A percentile compares a stretch with the other conserved stretches of the same genome.
These are phyloP conservation scores for Prenolepis imparis DNA, from an alignment of 2,888 invertebrate species.

Conservation along the genomic window DNA sequence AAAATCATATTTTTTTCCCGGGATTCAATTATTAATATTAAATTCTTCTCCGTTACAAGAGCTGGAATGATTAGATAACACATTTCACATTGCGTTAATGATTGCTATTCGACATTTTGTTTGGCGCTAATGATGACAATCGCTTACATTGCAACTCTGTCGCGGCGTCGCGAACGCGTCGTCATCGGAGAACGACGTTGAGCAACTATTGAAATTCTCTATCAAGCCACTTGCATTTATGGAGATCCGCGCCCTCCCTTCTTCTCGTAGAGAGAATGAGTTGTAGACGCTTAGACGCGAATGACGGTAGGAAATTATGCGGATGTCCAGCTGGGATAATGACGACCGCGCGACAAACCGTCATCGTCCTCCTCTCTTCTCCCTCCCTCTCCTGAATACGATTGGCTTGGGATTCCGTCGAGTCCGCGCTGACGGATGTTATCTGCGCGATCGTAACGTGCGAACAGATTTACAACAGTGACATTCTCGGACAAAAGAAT, in stretches of 20 bases:
- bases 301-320: slow-evolving; percentile 79
- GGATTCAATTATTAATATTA: not conserved
- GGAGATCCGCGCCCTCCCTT: slow-evolving; percentile 35
- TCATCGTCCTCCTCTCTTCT: slow-evolving; percentile 41
- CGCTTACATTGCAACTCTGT: slow-evolving; percentile 50
- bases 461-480: slow-evolving; percentile 51
- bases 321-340: slow-evolving; percentile 81
- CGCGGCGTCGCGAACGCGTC: slow-evolving; percentile 18
- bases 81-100: slow-evolving; percentile 25
- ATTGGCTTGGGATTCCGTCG: slow-evolving; percentile 70
- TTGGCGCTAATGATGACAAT: slow-evolving; percentile 30
- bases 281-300: slow-evolving; percentile 75
- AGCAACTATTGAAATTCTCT: slow-evolving; percentile 45
- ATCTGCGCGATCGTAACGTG: slow-evolving; percentile 69
- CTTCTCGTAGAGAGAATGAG: slow-evolving; percentile 69
- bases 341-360: slow-evolving; percentile 70
- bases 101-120: slow-evolving; percentile 18
- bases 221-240: slow-evolving; percentile 55
- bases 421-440: slow-evolving; percentile 71
- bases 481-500: slow-evolving; percentile 28
- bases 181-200: slow-evolving; percentile 37
- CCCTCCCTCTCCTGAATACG: slow-evolving; percentile 49
- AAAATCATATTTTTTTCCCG: not conserved
- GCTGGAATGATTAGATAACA: not conserved
- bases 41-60: not conserved